Conservation (phyloP, 2,888 invertebrate genomes). For the Ashinkailepas kermadecensis region DNA sequence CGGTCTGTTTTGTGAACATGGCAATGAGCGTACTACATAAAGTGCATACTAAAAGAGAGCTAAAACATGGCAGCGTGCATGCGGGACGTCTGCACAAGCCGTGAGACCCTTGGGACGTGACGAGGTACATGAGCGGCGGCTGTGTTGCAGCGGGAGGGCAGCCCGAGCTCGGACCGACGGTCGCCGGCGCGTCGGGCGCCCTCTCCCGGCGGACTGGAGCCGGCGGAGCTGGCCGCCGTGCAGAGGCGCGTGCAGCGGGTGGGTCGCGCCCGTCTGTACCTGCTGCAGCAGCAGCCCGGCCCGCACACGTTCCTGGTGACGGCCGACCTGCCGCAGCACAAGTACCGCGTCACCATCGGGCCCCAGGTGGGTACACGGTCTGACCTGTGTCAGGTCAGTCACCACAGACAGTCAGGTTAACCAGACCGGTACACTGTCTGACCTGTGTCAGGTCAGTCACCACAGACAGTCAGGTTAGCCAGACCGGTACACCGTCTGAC, state of each 20-base stretch:
- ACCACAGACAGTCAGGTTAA: too few species aligned
- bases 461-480: too few species aligned
- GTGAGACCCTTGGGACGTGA: not conserved
- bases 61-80: not conserved
- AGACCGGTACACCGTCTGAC: too few species aligned
- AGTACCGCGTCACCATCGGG: conserved; percentile 45
- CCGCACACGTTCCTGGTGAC: conserved; percentile 45
- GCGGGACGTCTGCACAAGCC: not conserved
- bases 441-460: too few species aligned
- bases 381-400: too few species aligned
- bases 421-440: too few species aligned
- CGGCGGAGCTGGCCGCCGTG: conserved; percentile 35
- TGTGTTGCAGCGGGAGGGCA: conserved; percentile 29
- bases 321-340: conserved; percentile 44
- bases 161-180: conserved; percentile 27
- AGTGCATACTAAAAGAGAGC: too few species aligned
- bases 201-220: conserved; percentile 30
- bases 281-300: conserved; percentile 44
- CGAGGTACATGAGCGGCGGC: not conserved
- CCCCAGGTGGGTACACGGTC: conserved; percentile 40
- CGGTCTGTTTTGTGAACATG: too few species aligned
- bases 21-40: too few species aligned
- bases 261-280: conserved; percentile 42
- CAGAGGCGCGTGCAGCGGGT: conserved; percentile 37
- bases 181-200: conserved; percentile 24